Base-by-base conservation (phyloP, 1,140 invertebrate genomes). In the Homalodisca vitripennis region DNA sequence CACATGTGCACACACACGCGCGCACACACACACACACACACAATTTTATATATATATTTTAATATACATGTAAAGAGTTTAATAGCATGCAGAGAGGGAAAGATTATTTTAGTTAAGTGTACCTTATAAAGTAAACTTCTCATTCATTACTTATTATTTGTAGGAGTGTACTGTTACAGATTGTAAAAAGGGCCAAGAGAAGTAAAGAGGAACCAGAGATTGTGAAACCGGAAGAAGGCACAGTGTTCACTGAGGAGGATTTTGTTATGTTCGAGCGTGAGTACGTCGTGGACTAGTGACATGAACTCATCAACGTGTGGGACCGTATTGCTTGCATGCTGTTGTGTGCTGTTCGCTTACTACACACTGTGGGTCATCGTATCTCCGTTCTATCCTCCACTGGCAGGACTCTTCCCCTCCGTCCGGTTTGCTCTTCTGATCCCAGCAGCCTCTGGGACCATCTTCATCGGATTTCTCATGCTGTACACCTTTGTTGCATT, bases 361-460 rank as follows among this genome's bases (percentile, higher is more conserved):
- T 85, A 88, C 68, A 84, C 87, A 27, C 77, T 89, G 67, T 91
- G 88, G 88, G 78, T 90, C 20, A 84, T 89, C 47, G 84, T 85
- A 30, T 81, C 87, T 66, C 89, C 89, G 1, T 89, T 91, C 57
- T 73, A 72, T 31, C 63, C 65, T 1, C 34, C 53, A 20, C 69
- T 72, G n/a, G 29, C 76, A 64, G 69, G 64, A 47, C 53, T 76
- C 17, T 88, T 91, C 73, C 85, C 84, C 12, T 80, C 87, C 46
- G 81, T 87, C 53, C 78, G 84, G 77, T 80, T 86, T 76, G 85
- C 82, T 26, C 78, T 90, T 20, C 76, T 87, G 14, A 75, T 83
- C 68, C 88, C 88, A 67, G 85, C 85, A 22, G 73, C 84, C 57
- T 83, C 82, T 76, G 86, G 88, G 0, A 75, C 89, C 2, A 80